Evolutionary conservation across 1,140 invertebrate genomes (phyloP).

Genomic region (Procambarus clarkii): DNA sequence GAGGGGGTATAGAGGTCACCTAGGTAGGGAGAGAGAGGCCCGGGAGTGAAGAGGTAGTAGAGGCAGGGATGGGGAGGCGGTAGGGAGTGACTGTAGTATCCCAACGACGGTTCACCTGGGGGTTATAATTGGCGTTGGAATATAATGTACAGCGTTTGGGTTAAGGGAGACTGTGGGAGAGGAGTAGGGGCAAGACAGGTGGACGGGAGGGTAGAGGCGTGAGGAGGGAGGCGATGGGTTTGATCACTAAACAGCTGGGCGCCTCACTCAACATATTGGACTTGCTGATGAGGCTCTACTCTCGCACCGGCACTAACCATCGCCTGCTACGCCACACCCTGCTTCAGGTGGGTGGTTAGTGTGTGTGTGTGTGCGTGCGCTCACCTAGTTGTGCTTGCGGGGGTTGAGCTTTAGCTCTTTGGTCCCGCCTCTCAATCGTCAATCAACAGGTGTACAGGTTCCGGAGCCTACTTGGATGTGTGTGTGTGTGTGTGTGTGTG

Average conservation of each 20-base stretch:
- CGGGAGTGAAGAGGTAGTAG: background rate
- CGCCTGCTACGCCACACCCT: background rate
- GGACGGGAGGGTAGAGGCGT: background rate
- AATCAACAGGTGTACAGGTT: too few species aligned
- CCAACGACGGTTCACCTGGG: too few species aligned
- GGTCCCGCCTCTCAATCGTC: too few species aligned
- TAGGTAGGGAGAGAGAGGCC: too few species aligned
- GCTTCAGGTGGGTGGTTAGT: background rate
- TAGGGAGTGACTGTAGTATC: background rate
- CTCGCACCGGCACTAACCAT: conserved; percentile 17
- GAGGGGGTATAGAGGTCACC: background rate
- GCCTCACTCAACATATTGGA: conserved; percentile 46
- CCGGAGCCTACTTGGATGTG: too few species aligned
- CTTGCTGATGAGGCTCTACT: conserved; percentile 47
- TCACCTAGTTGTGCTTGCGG: too few species aligned
- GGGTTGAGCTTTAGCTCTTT: too few species aligned
- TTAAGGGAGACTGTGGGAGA: background rate
- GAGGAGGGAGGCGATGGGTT: conserved; percentile 36
- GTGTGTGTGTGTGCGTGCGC: background rate
- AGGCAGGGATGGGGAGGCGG: background rate
- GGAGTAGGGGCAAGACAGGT: too few species aligned
- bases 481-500: too few species aligned
- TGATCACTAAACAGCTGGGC: conserved; percentile 56
- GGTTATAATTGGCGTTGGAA: background rate
- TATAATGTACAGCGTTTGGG: background rate